Base-by-base conservation (phyloP, 2,888 invertebrate species). In the Mystacides longicornis region DNA sequence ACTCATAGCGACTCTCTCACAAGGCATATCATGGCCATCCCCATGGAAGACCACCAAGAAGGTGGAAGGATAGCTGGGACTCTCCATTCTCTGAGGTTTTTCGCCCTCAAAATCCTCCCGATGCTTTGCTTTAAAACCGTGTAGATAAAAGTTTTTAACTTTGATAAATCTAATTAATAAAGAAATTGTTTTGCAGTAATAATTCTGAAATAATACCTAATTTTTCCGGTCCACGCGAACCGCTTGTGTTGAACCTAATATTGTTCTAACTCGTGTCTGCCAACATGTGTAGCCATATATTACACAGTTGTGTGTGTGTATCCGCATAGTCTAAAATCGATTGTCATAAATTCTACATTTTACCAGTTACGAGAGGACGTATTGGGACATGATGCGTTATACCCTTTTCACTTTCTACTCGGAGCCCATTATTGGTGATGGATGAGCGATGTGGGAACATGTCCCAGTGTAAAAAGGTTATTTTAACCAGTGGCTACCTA, bases 381-480 rank as follows among this genome's bases (percentile, higher is more conserved):
- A 37, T 37, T 37, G 37, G 37, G 37, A 37, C 37, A 37, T 37
- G 37, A 37, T 37, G 37, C 37, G 4, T 37, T 37, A 16, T 37
- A 37, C 37, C 37, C 37, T 37, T 37, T 37, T 37, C 37, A 48
- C 21, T 23, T 48, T 23, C 53, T 53, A 21, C 42, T 21, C 33
- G 37, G 21, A 27, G 54, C 51, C 56, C 56, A 52, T 60, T 58
- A 60, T 58, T 54, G 52, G 60, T 60, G 60, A 60, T 60, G 55
- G 56, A 60, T 60, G 60, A 56, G 56, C 54, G 49, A 59, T 56
- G 54, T 52, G 60, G 54, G 60, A 58, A 48, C 21, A 19, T 48
- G 5, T 5, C 27, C 27, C 5, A 11, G 27, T 7, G 27, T 27
- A 27, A 27, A 27, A 27, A 27, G 27, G 27, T 27, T 27, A 5